phyloP scores from a whole-genome alignment of 2,888 invertebrate species.

The Psylliodes chrysocephalus region DNA sequence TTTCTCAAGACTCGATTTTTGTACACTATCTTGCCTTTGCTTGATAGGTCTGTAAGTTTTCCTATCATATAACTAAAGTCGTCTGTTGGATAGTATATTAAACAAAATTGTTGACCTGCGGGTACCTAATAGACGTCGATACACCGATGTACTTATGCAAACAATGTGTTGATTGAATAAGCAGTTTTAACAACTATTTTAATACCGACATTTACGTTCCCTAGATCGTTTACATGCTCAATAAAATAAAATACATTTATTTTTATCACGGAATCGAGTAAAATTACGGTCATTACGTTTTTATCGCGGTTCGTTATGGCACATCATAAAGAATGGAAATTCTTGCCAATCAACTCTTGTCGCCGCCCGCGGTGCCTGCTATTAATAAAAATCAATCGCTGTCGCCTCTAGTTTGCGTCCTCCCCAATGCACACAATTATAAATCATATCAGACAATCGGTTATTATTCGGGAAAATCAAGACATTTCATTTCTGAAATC shows the following conservation, averaged over 20 bases:
- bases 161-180: constrained; percentile 37
- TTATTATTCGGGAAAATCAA: no score
- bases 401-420: neutral
- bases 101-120: no score
- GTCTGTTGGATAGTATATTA: no score
- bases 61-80: no score
- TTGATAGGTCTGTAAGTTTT: no score
- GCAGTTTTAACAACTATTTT: constrained; percentile 37
- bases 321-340: constrained; percentile 34
- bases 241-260: constrained; percentile 35
- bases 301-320: constrained; percentile 36
- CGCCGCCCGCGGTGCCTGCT: constrained; percentile 2
- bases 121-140: no score
- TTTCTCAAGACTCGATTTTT: no score
- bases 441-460: neutral
- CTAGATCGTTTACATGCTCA: constrained; percentile 37
- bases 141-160: no score
- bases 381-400: constrained; percentile 12
- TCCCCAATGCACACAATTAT: neutral
- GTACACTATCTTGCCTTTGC: no score
- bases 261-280: constrained; percentile 34
- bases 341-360: constrained; percentile 26
- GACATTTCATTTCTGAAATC: no score
- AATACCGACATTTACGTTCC: constrained; percentile 38
- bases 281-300: constrained; percentile 36